phyloP scores from a whole-genome alignment of 1,140 invertebrate genomes.

The Homalodisca vitripennis region DNA sequence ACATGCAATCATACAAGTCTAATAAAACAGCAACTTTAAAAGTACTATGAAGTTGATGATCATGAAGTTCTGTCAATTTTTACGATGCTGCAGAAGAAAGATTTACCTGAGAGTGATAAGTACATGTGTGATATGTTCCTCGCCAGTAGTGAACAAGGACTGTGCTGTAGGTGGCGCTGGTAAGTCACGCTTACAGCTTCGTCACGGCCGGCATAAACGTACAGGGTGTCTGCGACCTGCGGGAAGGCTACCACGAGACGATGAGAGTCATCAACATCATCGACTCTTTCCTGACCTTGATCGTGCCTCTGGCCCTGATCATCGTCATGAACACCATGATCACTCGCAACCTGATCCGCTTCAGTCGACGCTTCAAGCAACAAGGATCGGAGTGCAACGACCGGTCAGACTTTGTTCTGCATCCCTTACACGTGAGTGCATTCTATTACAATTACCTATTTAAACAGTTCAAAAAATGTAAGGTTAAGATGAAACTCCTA shows the following conservation, averaged over 20 bases:
- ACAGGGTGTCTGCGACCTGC: conserved; percentile 49
- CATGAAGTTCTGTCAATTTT: too few relatives aligned
- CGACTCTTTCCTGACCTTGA: conserved; percentile 57
- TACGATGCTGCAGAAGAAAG: too few relatives aligned
- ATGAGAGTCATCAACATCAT: conserved; percentile 57
- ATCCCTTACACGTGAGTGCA: conserved; percentile 26
- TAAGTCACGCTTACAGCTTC: conserved; percentile 55
- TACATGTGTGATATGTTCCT: too few relatives aligned
- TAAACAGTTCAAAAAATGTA: not conserved
- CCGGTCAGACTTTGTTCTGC: conserved; percentile 30
- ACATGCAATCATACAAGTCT: too few relatives aligned
- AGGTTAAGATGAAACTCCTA: too few relatives aligned
- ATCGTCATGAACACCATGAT: conserved; percentile 61
- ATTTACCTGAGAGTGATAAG: too few relatives aligned
- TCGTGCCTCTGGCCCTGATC: conserved; percentile 55
- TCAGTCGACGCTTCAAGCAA: conserved; percentile 50
- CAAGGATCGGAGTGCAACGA: conserved; percentile 16
- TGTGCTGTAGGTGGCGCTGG: conserved; percentile 44
- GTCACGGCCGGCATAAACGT: conserved; percentile 50
- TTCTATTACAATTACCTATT: not conserved
- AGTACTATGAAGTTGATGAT: too few relatives aligned
- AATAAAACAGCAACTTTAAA: too few relatives aligned
- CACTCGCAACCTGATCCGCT: conserved; percentile 51
- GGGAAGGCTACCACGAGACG: conserved; percentile 48
- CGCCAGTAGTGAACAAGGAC: too few relatives aligned